Evolutionary conservation across 2,797 vertebrate genomes (phyloP).

Genomic region (Hapalemur alaotrensis): DNA sequence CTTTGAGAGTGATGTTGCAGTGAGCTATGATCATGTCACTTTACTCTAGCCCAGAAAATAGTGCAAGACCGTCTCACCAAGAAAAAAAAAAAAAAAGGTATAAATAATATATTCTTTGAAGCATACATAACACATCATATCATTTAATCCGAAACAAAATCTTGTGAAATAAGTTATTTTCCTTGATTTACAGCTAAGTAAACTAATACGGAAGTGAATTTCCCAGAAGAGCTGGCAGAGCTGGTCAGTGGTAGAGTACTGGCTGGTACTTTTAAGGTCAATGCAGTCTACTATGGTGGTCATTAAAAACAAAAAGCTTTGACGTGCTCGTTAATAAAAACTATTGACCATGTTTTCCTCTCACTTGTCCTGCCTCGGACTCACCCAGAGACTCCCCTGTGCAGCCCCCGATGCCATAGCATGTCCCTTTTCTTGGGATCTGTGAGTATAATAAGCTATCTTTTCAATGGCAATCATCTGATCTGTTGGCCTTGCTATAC

Average conservation of each 20-base stretch:
- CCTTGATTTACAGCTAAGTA: not conserved
- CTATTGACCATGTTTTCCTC: not conserved
- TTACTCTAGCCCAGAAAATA: not conserved
- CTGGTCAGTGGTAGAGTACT: not conserved
- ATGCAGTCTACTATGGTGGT: not conserved
- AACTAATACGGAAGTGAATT: not conserved
- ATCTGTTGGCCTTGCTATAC: not conserved
- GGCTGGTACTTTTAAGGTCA: not conserved
- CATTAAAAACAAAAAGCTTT: not conserved
- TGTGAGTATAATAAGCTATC: not conserved
- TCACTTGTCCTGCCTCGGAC: not conserved
- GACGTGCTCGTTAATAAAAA: not conserved
- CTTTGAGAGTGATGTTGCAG: not conserved
- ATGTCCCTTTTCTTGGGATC: not conserved
- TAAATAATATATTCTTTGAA: not conserved
- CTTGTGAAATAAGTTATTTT: not conserved
- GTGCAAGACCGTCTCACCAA: not conserved
- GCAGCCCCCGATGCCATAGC: rapidly evolving
- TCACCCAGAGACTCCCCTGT: not conserved
- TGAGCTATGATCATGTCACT: not conserved
- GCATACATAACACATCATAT: not conserved
- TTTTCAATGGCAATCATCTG: not conserved
- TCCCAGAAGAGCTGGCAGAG: not conserved
- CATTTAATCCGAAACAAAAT: not conserved
- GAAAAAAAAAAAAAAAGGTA: not conserved